A percentile compares a stretch with the other conserved stretches of the same genome.
Evolutionary conservation across 2,113 vertebrate species (phyloP).

Genomic region (Micromys minutus): DNA sequence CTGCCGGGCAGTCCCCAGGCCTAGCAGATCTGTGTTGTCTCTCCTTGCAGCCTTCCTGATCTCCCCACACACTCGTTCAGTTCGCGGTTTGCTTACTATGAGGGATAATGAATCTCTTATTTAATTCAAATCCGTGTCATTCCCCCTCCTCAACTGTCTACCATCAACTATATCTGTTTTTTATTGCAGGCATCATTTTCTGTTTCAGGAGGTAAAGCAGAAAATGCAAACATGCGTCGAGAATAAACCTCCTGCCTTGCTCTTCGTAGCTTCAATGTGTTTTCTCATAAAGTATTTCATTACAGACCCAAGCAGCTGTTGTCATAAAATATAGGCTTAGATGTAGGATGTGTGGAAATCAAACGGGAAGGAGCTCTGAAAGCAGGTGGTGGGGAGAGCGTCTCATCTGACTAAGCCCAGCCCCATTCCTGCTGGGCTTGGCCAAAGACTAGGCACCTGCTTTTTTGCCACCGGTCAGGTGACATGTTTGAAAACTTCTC

Average conservation of each 20-base stretch:
- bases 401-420: fast-evolving
- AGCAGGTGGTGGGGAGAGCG: background rate
- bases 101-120: constrained; percentile 61
- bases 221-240: constrained; percentile 64
- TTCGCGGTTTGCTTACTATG: background rate
- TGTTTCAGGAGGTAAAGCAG: constrained; percentile 62
- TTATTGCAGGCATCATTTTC: constrained; percentile 57
- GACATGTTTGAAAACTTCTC: background rate
- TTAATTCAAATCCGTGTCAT: constrained; percentile 59
- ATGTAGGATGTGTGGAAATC: constrained; percentile 29
- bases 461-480: background rate
- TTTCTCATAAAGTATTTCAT: constrained; percentile 74
- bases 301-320: constrained; percentile 67
- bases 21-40: fast-evolving
- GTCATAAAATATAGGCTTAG: constrained; percentile 52
- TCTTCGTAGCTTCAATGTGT: constrained; percentile 53
- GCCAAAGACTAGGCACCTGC: fast-evolving
- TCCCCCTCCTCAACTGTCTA: constrained; percentile 20
- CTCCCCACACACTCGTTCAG: background rate
- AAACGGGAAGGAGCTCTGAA: background rate
- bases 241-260: constrained; percentile 55
- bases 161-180: constrained; percentile 21
- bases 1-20: fast-evolving
- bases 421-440: background rate
- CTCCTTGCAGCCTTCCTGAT: background rate